Evolutionary conservation across 2,113 vertebrate genomes (phyloP), one percentile per base, ranked within the genome.

Genomic region (Ginglymostoma cirratum): DNA sequence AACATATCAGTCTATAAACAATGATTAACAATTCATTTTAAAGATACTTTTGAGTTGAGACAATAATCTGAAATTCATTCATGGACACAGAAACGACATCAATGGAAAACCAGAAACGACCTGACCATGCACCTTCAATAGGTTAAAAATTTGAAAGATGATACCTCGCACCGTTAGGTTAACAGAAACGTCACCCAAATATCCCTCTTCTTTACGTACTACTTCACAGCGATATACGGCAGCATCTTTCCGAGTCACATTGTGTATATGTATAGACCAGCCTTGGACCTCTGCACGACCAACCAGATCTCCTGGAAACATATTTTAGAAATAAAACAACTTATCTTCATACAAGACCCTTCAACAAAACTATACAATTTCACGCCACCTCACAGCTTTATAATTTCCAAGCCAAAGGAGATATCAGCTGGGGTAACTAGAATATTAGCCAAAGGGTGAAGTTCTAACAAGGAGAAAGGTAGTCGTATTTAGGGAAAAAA

Each of bases 211-310:
- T 14, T 70, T 34, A 70, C 4, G 42, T 95, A 48, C 93, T 12
- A 95, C 94, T 72, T 95, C 94, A 23, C 94, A 95, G 38, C 94
- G 94, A 61, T 95, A 95, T 14, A 72, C 69, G 34, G 94, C 94
- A 24, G 94, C 72, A 69, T 95, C 94, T 48, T 95, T 95, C 48
- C 94, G 94, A 52, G 94, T 95, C 69, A 72, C 67, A 2, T 95
- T 95, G 69, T 27, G 5, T 72, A 95, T 95, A 30, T 70, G 48
- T 70, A 95, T 15, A 45, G 94, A 70, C 21, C 42, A 45, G 4
- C 21, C 66, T 1, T 45, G 7, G 14, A 95, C 4, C 38, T 95
- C 69, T 52, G 94, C 94, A 17, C 94, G 94, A 72, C 42, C 42
- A 76, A 2, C 17, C 94, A 95, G 45, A 45, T 76, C 94, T 72